Percentiles rank a stretch among this genome's conserved stretches.
phyloP scores from a whole-genome alignment of 2,888 invertebrate genomes.

The Agriopis marginaria region DNA sequence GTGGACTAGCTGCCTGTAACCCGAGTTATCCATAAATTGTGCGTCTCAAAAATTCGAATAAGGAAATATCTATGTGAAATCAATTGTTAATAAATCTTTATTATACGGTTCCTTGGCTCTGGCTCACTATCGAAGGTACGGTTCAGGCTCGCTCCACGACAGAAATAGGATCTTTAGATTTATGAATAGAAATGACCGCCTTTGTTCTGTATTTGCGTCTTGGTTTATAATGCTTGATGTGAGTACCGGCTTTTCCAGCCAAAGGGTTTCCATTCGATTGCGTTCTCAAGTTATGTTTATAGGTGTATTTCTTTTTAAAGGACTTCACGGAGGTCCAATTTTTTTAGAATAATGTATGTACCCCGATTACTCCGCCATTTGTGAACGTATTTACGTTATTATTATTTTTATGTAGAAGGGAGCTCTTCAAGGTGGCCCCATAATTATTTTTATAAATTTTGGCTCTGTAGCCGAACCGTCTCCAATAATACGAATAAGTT shows the following conservation, averaged over 20 bases:
- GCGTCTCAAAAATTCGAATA: constrained; percentile 36
- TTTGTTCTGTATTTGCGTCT: constrained; percentile 32
- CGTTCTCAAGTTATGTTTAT: background rate
- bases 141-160: constrained; percentile 19
- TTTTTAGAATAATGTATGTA: no score
- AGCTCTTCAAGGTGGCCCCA: no score
- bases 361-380: no score
- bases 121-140: constrained; percentile 37
- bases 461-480: no score
- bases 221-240: constrained; percentile 26
- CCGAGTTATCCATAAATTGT: constrained; percentile 36
- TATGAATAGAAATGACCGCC: constrained; percentile 37
- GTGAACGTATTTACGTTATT: no score
- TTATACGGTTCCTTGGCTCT: constrained; percentile 43
- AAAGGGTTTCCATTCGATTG: constrained; percentile 6
- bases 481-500: no score
- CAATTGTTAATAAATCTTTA: constrained; percentile 45
- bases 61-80: constrained; percentile 40
- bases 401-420: no score
- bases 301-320: no score
- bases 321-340: no score
- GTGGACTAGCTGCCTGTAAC: constrained; percentile 26
- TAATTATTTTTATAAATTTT: no score
- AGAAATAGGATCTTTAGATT: constrained; percentile 35
- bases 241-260: constrained; percentile 3